Base-by-base conservation (phyloP, 2,888 invertebrate genomes). In the Melieria crassipennis region DNA sequence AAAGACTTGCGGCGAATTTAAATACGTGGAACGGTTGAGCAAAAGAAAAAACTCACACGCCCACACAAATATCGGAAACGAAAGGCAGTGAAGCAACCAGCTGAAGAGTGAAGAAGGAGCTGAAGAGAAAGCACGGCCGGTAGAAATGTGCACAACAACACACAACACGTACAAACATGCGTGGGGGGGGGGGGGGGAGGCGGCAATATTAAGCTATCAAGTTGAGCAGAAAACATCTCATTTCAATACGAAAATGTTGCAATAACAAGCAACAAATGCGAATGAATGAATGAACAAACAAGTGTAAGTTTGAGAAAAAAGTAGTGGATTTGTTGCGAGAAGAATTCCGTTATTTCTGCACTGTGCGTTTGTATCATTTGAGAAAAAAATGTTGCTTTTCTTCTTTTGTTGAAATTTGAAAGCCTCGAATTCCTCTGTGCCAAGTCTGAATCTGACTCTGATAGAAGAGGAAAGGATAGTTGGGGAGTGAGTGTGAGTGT, bases 171-270 rank as follows among this genome's bases (percentile, higher is more conserved):
- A 46, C 47, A 47, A 16, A 6, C 62, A 13, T 62, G 47, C 13
- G n/a, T 43, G 4, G 5, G 30, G 50, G 43, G n/a, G 50, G 43
- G n/a, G 52, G 5, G 13, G 43, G 16, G 50, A 50, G 56, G n/a
- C 13, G 48, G 48, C 55, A 69, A 70, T 71, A 76, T 75, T 75
- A 70, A 74, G 74, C 72, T 70, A 72, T 58, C 76, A 75, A 78
- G 75, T 77, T 75, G 68, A 75, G 77, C 76, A 74, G 75, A 75
- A 77, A 76, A 63, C 67, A 69, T 73, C 74, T 74, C 69, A 69
- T 74, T 75, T 74, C 69, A 72, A 66, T 73, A 70, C 58, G 57
- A 69, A 68, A 63, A 46, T 56, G 43, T 11, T 30, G 30, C 30
- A 30, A 30, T 30, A 30, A 30, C 30, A 30, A 30, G 30, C 30